Base-by-base conservation (phyloP, 2,888 invertebrate genomes). In the Serripes groenlandicus region DNA sequence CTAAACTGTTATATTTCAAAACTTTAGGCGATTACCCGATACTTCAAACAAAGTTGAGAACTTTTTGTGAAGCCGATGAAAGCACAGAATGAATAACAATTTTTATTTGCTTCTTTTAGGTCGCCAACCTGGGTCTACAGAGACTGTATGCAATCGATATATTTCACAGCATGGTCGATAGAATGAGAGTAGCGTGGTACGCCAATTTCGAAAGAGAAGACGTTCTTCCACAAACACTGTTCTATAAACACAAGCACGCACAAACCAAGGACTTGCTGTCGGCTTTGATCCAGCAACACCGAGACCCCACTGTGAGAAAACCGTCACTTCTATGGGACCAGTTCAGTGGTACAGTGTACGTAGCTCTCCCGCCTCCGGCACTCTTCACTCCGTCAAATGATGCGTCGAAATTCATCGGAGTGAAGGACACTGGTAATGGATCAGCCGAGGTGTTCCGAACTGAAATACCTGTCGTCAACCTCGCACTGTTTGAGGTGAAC, bases 131-230 rank as follows among this genome's bases (percentile, higher is more conserved):
- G 2, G 89, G 86, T 4, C 64, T 90, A 37, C 90, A 88, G 75
- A 80, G 90, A 18, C 76, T 90, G 11, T 90, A 89, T 75, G 90
- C 90, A 18, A 78, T 90, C 5, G 90, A 90, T 74, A 75, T 83
- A 9, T 82, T 71, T 52, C 30, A 73, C 3, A 66, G 79, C 35
- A 81, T 88, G 84, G 49, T 72, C 0, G 79, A 86, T 21, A 30
- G 81, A 26, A 75, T 88, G 28, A 52, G 77, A 15, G 75, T 86
- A 9, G 84, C 83, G 0, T 90, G 90, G 90, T 88, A 87, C 66
- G 78, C 80, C 28, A 88, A 89, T 74, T 88, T 90, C 58, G 89
- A 90, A 70, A 78, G 76, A 32, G 88, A 88, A 72, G 1, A 9
- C 34, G 2, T 11, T 3, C 23, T 3, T n/a, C 11, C 23, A 23